A percentile compares a stretch with the other conserved stretches of the same genome.
Evolutionary conservation across 2,113 vertebrate species (phyloP).

Genomic region (Periophthalmus modestus): DNA sequence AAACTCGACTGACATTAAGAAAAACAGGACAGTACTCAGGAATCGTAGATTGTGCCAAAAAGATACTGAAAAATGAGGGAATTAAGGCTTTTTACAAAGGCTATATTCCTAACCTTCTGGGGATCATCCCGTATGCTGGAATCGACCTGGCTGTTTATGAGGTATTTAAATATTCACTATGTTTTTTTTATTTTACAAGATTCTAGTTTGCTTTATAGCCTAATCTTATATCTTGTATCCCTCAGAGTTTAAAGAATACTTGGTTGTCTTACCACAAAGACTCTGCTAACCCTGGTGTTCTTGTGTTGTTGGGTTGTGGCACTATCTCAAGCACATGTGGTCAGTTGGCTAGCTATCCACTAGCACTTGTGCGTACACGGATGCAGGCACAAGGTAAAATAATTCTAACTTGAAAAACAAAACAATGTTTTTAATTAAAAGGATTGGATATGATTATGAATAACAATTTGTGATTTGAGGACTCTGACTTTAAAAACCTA

Average conservation of each 20-base stretch:
- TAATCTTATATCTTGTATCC: neutral
- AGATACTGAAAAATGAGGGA: slow-evolving; percentile 88
- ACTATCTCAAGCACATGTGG: slow-evolving; percentile 91
- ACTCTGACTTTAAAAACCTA: too few species aligned
- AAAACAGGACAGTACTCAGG: slow-evolving; percentile 93
- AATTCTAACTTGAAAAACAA: neutral
- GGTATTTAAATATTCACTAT: slow-evolving; percentile 65
- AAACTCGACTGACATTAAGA: slow-evolving; percentile 90
- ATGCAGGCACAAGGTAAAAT: slow-evolving; percentile 93
- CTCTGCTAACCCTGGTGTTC: slow-evolving; percentile 86
- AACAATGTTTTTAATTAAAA: neutral
- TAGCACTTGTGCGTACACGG: slow-evolving; percentile 89
- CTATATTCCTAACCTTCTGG: slow-evolving; percentile 90
- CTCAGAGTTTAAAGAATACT: slow-evolving; percentile 85
- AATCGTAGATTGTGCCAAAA: slow-evolving; percentile 89
- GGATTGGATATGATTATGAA: neutral
- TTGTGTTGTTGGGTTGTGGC: slow-evolving; percentile 88
- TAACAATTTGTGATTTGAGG: too few species aligned
- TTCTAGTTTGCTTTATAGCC: neutral
- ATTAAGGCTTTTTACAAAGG: slow-evolving; percentile 91
- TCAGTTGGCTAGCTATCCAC: slow-evolving; percentile 90
- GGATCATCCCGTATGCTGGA: slow-evolving; percentile 94
- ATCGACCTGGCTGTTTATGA: slow-evolving; percentile 95
- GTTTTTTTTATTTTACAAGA: slow-evolving; percentile 10
- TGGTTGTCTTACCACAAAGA: slow-evolving; percentile 89